Evolutionary conservation across 1,140 invertebrate species (phyloP).

Genomic region (Ceratitis capitata): DNA sequence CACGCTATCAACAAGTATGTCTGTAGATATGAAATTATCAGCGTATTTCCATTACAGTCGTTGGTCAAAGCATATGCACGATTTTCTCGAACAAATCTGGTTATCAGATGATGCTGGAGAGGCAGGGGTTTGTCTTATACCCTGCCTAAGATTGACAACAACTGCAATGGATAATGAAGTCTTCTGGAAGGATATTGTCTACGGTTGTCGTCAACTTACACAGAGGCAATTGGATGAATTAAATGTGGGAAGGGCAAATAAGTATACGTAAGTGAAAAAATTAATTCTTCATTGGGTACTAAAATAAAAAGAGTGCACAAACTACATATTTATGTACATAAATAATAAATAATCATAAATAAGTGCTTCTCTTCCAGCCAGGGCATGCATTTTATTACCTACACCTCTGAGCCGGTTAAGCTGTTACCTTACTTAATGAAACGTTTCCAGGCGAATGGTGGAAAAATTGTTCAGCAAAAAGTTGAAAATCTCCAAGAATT

Average conservation of each 20-base stretch:
- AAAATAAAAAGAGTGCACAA: no score
- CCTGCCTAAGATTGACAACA: slow-evolving; percentile 67
- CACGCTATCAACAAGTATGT: no score
- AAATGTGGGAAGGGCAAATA: slow-evolving; percentile 63
- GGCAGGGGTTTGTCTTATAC: slow-evolving; percentile 71
- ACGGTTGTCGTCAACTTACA: slow-evolving; percentile 69
- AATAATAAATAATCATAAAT: no score
- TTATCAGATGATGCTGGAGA: slow-evolving; percentile 68
- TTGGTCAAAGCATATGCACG: slow-evolving; percentile 73
- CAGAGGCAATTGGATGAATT: slow-evolving; percentile 67
- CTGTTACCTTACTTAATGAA: slow-evolving; percentile 72
- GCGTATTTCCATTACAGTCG: slow-evolving; percentile 64
- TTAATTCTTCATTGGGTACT: neutral
- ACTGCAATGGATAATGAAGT: slow-evolving; percentile 52
- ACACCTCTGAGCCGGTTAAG: slow-evolving; percentile 70
- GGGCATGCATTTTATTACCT: slow-evolving; percentile 72
- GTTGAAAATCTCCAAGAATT: slow-evolving; percentile 69
- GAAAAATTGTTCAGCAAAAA: slow-evolving; percentile 67
- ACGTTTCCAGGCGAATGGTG: slow-evolving; percentile 70
- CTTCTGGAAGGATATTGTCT: slow-evolving; percentile 70
- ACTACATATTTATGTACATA: no score
- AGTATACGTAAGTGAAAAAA: slow-evolving; percentile 67
- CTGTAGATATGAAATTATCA: no score
- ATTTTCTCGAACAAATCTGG: slow-evolving; percentile 73
- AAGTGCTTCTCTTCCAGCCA: slow-evolving; percentile 60